phyloP scores from a whole-genome alignment of 2,888 invertebrate species.

The Trypoxylon attenuatum region DNA sequence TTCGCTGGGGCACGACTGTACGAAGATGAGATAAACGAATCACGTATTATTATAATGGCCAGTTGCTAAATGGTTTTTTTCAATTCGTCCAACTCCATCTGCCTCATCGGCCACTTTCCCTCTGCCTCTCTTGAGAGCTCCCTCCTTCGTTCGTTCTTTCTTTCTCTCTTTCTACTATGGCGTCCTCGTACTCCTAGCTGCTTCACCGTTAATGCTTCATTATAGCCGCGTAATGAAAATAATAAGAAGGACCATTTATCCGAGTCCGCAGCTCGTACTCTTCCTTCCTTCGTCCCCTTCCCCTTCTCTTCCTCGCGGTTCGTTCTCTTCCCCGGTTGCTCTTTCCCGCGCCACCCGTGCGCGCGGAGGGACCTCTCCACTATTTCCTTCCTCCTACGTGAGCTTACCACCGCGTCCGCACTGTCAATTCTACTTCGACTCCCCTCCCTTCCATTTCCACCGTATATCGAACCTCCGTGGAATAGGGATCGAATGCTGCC shows the following conservation, averaged over 20 bases:
- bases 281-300: neutral
- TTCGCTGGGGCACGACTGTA: slow-evolving; percentile 59
- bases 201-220: slow-evolving; percentile 70
- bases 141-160: slow-evolving; percentile 17
- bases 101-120: slow-evolving; percentile 50
- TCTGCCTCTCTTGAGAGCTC: neutral
- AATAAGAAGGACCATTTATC: slow-evolving; percentile 71
- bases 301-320: neutral
- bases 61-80: slow-evolving; percentile 75
- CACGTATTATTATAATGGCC: slow-evolving; percentile 75
- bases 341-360: neutral
- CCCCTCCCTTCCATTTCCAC: too few relatives aligned
- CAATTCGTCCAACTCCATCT: slow-evolving; percentile 64
- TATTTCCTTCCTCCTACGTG: neutral
- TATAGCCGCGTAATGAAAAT: slow-evolving; percentile 72
- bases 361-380: neutral
- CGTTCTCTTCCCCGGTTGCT: neutral
- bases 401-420: neutral
- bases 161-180: too few relatives aligned
- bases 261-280: slow-evolving; percentile 46
- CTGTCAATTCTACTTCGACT: too few relatives aligned
- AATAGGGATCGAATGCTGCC: too few relatives aligned
- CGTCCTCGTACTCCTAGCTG: slow-evolving; percentile 40
- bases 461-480: too few relatives aligned
- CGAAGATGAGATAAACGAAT: slow-evolving; percentile 71